phyloP scores from a whole-genome alignment of 2,113 vertebrate genomes.

The Notothenia coriiceps region DNA sequence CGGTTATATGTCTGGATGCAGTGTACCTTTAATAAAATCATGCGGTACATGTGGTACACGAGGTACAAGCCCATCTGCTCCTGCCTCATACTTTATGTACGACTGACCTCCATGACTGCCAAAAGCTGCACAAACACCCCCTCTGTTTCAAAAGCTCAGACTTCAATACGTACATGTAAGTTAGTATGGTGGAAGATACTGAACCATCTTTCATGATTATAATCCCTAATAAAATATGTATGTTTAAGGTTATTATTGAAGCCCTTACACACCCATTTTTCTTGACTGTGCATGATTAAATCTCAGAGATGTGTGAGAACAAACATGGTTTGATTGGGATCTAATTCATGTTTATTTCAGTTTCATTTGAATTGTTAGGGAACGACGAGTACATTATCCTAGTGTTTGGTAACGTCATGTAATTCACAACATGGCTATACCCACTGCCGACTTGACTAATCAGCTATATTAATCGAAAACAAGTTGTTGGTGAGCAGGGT shows the following conservation, averaged over 20 bases:
- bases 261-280: neutral
- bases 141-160: neutral
- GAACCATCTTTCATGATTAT: neutral
- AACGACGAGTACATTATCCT: neutral
- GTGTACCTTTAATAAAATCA: neutral
- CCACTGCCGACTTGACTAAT: neutral
- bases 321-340: no score
- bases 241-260: neutral
- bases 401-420: neutral
- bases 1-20: no score
- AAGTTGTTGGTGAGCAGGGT: no score
- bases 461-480: no score
- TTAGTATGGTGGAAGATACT: neutral
- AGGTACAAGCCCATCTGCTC: no score
- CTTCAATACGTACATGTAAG: neutral
- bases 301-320: neutral
- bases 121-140: neutral
- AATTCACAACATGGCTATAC: neutral
- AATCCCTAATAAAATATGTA: neutral
- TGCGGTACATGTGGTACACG: no score
- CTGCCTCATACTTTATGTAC: no score
- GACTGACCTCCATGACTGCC: neutral
- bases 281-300: neutral
- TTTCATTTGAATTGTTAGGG: no score
- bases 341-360: no score